Evolutionary conservation across 2,113 vertebrate species (phyloP).

Genomic region (Erythrocercus mccallii): DNA sequence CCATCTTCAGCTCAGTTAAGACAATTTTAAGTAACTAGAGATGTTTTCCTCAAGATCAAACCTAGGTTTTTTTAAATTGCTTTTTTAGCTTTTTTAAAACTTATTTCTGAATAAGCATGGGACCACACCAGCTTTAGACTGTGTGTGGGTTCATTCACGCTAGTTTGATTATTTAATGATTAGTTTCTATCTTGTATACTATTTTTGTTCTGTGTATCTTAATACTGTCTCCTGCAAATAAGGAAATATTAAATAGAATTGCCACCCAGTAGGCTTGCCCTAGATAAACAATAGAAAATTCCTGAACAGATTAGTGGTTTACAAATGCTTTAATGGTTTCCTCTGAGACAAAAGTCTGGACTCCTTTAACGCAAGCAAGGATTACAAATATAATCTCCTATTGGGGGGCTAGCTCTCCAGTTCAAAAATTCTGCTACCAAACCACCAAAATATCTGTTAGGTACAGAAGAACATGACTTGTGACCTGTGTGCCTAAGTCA

Average conservation of each 20-base stretch:
- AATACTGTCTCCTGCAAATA: neutral
- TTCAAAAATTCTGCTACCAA: neutral
- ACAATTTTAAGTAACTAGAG: neutral
- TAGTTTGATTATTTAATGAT: neutral
- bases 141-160: neutral
- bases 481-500: neutral
- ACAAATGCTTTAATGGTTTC: constrained; percentile 1
- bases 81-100: neutral
- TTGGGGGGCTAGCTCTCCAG: neutral
- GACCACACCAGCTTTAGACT: neutral
- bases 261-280: neutral
- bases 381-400: constrained; percentile 5
- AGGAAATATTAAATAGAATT: neutral
- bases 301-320: neutral
- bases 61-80: neutral
- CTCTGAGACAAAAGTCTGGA: neutral
- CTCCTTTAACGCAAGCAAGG: neutral
- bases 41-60: neutral
- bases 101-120: neutral
- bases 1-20: neutral
- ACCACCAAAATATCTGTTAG: neutral
- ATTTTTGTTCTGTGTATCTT: neutral
- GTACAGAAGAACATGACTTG: neutral
- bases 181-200: neutral
- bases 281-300: constrained; percentile 33